Conservation (phyloP, 2,888 invertebrate genomes). For the Amorpha juglandis region DNA sequence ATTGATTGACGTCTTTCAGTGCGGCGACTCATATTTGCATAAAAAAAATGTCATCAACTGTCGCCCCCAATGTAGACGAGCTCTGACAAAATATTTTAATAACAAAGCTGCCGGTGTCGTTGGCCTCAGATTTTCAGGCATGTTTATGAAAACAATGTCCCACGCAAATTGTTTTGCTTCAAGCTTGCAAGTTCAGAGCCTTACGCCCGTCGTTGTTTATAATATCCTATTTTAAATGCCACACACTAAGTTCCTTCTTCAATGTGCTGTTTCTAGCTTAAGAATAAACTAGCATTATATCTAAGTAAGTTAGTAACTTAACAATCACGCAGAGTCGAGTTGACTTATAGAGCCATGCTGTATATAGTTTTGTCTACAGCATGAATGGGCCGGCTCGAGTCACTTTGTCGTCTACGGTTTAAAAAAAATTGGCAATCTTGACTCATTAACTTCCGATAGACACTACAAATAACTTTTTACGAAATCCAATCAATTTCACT, state of each 20-base stretch:
- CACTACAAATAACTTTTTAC: too few species aligned
- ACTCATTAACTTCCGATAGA: too few species aligned
- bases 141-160: slow-evolving; percentile 53
- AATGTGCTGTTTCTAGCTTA: background rate
- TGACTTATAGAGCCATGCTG: too few species aligned
- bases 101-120: slow-evolving; percentile 35
- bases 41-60: background rate
- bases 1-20: too few species aligned
- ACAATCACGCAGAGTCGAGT: too few species aligned
- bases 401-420: too few species aligned
- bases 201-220: background rate
- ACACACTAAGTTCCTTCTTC: slow-evolving; percentile 16
- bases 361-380: too few species aligned
- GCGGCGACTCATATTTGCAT: background rate
- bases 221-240: slow-evolving; percentile 8
- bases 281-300: background rate
- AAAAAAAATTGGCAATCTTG: too few species aligned
- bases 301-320: too few species aligned
- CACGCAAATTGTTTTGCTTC: slow-evolving; percentile 37
- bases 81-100: slow-evolving; percentile 29
- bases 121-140: slow-evolving; percentile 43
- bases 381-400: too few species aligned
- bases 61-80: slow-evolving; percentile 30
- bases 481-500: too few species aligned
- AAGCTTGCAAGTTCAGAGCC: slow-evolving; percentile 9